These are phyloP conservation scores for Lasioglossum leucozonium DNA, from an alignment of 2,888 invertebrate species.

Conservation along the genomic window DNA sequence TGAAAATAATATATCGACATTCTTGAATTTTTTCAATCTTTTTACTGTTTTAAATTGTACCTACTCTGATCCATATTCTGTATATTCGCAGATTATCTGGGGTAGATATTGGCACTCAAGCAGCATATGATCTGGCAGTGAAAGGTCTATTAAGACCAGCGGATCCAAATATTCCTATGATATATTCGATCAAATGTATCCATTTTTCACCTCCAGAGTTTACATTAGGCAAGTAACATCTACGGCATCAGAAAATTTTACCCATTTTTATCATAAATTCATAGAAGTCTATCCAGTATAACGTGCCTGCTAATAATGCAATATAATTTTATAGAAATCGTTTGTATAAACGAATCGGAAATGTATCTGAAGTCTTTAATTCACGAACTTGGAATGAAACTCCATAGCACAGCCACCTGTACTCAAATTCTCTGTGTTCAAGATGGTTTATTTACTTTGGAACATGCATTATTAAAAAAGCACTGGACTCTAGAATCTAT, in stretches of 20 bases:
- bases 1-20: not conserved
- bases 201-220: conserved; percentile 93
- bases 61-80: not conserved
- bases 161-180: conserved; percentile 89
- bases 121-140: conserved; percentile 94
- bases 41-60: not conserved
- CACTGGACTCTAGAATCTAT: conserved; percentile 92
- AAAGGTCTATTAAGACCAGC: conserved; percentile 93
- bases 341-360: conserved; percentile 94
- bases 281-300: not conserved
- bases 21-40: not conserved
- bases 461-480: conserved; percentile 91
- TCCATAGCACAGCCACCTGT: conserved; percentile 93
- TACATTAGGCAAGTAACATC: conserved; percentile 88
- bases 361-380: conserved; percentile 91
- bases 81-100: conserved; percentile 88
- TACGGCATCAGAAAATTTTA: not conserved
- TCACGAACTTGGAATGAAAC: conserved; percentile 92
- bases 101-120: conserved; percentile 93
- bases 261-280: no score
- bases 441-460: conserved; percentile 92
- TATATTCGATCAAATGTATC: conserved; percentile 95
- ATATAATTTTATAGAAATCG: conserved; percentile 89
- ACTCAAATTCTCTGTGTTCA: conserved; percentile 92
- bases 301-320: not conserved